These are phyloP conservation scores for Lasius fuliginosus DNA, from an alignment of 2,888 invertebrate species.

Conservation along the genomic window DNA sequence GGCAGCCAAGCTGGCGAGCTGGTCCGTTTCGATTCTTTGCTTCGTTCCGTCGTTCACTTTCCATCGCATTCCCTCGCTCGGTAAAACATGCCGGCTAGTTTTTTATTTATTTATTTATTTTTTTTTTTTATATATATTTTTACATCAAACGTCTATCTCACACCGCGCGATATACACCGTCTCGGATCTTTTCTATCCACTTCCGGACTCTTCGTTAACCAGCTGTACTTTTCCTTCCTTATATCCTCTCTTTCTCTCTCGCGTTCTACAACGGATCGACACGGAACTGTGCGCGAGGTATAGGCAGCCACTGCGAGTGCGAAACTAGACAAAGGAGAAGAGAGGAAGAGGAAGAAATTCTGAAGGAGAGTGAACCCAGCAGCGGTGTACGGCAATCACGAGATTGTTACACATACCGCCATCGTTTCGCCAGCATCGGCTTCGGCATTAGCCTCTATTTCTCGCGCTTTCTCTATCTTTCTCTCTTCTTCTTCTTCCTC, in stretches of 20 bases:
- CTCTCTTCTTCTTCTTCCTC: neutral
- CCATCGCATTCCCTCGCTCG: conserved; percentile 60
- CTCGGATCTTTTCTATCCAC: conserved; percentile 50
- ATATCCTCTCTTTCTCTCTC: neutral
- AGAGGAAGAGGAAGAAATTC: conserved; percentile 57
- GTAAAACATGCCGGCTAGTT: conserved; percentile 73
- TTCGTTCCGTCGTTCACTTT: conserved; percentile 61
- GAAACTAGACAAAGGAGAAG: conserved; percentile 47
- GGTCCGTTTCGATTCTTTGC: conserved; percentile 73
- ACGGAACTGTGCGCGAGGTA: conserved; percentile 21
- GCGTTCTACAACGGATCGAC: conserved; percentile 35
- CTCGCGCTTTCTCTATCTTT: conserved; percentile 30
- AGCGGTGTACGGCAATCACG: conserved; percentile 79
- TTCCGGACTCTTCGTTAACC: conserved; percentile 47
- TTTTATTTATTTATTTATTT: conserved; percentile 72
- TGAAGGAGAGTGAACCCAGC: conserved; percentile 77
- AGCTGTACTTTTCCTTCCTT: conserved; percentile 34
- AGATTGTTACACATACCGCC: conserved; percentile 80
- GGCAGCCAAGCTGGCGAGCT: conserved; percentile 62
- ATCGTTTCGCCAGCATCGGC: conserved; percentile 73
- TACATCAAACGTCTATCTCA: conserved; percentile 73
- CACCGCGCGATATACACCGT: conserved; percentile 40
- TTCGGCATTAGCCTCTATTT: conserved; percentile 59
- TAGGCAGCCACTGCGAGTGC: conserved; percentile 36
- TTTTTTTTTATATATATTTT: conserved; percentile 80